Percentiles rank a stretch among this genome's conserved stretches.
phyloP scores from a whole-genome alignment of 2,113 vertebrate species.

The Poicephalus meyeri region DNA sequence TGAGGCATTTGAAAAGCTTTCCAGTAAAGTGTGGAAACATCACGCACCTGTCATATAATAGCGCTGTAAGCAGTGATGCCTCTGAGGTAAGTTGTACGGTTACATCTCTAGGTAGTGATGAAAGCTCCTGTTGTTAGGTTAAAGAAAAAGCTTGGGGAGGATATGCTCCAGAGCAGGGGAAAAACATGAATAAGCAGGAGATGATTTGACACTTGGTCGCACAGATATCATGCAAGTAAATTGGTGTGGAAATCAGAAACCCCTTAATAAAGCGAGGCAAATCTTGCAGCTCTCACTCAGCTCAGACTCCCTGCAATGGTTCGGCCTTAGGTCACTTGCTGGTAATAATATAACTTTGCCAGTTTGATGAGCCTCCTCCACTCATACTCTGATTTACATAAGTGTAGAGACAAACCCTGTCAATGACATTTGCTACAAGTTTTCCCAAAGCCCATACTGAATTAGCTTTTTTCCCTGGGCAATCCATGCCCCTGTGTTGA shows the following conservation, averaged over 20 bases:
- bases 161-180: background rate
- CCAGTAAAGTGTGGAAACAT: constrained; percentile 14
- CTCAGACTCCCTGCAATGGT: background rate
- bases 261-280: background rate
- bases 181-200: background rate
- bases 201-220: background rate
- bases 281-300: background rate
- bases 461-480: background rate
- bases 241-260: background rate
- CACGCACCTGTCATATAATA: background rate
- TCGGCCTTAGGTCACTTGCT: background rate
- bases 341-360: background rate
- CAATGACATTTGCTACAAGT: background rate
- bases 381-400: background rate
- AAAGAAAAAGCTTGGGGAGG: background rate
- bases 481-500: background rate
- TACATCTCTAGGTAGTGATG: background rate
- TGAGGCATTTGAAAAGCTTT: constrained; percentile 48
- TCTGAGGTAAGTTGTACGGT: background rate
- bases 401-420: background rate
- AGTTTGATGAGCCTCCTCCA: background rate
- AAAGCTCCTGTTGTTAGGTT: background rate
- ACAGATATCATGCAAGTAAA: background rate
- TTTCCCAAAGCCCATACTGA: background rate
- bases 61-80: background rate